Evolutionary conservation across 2,888 invertebrate species (phyloP).

Genomic region (Dicycla oo): DNA sequence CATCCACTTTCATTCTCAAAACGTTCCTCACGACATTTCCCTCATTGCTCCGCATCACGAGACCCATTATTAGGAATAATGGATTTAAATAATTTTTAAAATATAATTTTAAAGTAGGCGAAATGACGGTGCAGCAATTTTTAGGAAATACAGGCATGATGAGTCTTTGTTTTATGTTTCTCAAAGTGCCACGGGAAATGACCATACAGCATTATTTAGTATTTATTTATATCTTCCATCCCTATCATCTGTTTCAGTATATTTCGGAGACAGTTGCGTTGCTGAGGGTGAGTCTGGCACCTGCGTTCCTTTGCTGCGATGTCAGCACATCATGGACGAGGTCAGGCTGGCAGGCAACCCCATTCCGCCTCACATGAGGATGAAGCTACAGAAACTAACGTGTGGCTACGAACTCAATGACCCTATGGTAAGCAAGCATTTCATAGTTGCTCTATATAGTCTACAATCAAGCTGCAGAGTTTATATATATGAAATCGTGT

Average conservation of each 20-base stretch:
- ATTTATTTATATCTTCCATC: background rate
- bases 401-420: constrained; percentile 77
- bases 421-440: constrained; percentile 76
- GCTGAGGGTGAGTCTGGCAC: constrained; percentile 63
- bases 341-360: constrained; percentile 76
- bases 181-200: background rate
- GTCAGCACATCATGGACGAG: constrained; percentile 72
- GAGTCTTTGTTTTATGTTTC: background rate
- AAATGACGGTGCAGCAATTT: no score
- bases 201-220: background rate
- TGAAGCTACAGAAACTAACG: constrained; percentile 72
- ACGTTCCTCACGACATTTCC: background rate
- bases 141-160: background rate
- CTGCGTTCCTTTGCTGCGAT: constrained; percentile 73
- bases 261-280: constrained; percentile 69
- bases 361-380: constrained; percentile 73
- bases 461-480: background rate
- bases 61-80: no score
- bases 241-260: constrained; percentile 63
- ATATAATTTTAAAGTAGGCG: no score
- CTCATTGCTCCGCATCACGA: background rate
- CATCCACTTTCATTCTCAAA: background rate
- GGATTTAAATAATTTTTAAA: no score
- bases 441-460: background rate
- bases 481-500: background rate